A percentile compares a stretch with the other conserved stretches of the same genome.
phyloP scores from a whole-genome alignment of 2,888 invertebrate genomes.

The Ectemnius lituratus region DNA sequence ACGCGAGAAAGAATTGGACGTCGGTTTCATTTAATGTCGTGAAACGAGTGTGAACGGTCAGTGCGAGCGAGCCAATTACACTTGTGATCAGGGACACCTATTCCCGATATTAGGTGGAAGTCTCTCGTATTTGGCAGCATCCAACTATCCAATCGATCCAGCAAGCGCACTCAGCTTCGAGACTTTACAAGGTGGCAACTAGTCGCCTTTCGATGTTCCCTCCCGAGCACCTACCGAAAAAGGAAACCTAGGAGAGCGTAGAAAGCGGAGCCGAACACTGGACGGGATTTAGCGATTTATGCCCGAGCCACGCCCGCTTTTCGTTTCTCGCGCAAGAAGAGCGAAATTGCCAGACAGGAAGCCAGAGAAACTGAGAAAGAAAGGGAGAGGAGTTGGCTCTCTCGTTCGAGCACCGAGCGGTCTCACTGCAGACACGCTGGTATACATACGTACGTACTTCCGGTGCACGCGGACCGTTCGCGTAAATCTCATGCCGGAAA shows the following conservation, averaged over 20 bases:
- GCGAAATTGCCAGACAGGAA: slow-evolving; percentile 52
- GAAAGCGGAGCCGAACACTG: slow-evolving; percentile 30
- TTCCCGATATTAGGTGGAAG: too few species aligned
- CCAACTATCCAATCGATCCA: background rate
- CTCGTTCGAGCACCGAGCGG: slow-evolving; percentile 44
- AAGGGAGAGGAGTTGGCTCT: slow-evolving; percentile 32
- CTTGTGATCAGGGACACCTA: too few species aligned
- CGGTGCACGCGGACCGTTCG: slow-evolving; percentile 55
- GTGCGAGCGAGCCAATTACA: too few species aligned
- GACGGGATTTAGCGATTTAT: slow-evolving; percentile 59
- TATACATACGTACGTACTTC: slow-evolving; percentile 56
- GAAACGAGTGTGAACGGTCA: too few species aligned
- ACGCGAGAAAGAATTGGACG: background rate
- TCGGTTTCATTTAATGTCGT: background rate
- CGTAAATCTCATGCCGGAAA: slow-evolving; percentile 63
- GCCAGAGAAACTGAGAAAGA: slow-evolving; percentile 19
- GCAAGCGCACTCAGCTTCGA: background rate
- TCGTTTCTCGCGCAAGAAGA: slow-evolving; percentile 51
- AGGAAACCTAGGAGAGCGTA: slow-evolving; percentile 19
- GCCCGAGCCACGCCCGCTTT: slow-evolving; percentile 56
- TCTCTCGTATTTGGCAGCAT: too few species aligned
- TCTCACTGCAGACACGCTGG: slow-evolving; percentile 41
- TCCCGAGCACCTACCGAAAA: background rate
- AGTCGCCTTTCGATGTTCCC: slow-evolving; percentile 4
- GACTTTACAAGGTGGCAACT: slow-evolving; percentile 7